Evolutionary conservation across 2,113 vertebrate genomes (phyloP), one percentile per base, ranked within the genome.

Genomic region (Clarias macrocephalus): DNA sequence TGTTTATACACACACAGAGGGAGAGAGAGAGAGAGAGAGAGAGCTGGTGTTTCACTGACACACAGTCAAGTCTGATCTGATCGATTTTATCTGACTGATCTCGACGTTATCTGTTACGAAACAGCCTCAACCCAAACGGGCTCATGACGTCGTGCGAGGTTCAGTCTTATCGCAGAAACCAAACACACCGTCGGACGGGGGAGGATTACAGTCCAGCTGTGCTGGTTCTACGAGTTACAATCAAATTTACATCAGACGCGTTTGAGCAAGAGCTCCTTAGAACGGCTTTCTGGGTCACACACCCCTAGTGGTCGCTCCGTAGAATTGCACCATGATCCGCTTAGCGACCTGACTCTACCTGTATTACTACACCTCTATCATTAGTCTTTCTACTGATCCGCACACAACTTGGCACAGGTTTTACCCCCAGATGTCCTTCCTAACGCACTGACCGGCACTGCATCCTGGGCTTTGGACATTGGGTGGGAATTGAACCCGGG

Each of bases 301-400:
- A 0, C 76, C 13, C 76, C 75, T 56, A 59, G 77, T 80, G 77
- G 28, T 33, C 42, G 28, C n/a, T 21, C 52, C 33, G 57, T 82
- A 48, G 48, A 33, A 76, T 33, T 57, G 73, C 80, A 70, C 62
- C 85, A 63, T 25, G 4, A 63, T 80, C 87, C 42, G 66, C 52
- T 59, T 82, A 81, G 19, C 12, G 33, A 30, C 30, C 33, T 0
- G 62, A 56, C 52, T 16, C 2, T 56, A 56, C 62, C 60, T 30
- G 10, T 81, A 18, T 15, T 59, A 48, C 48, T 8, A 48, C 48
- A 8, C 48, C 48, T 48, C 48, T 48, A 0, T 48, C 6, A 48
- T 48, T 48, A 48, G 6, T 7, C 48, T 48, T 48, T 48, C 7
- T 6, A 7, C 6, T 48, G 48, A 48, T 0, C 6, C 48, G 6